Evolutionary conservation across 2,797 vertebrate genomes (phyloP).

Genomic region (Alosa sapidissima): DNA sequence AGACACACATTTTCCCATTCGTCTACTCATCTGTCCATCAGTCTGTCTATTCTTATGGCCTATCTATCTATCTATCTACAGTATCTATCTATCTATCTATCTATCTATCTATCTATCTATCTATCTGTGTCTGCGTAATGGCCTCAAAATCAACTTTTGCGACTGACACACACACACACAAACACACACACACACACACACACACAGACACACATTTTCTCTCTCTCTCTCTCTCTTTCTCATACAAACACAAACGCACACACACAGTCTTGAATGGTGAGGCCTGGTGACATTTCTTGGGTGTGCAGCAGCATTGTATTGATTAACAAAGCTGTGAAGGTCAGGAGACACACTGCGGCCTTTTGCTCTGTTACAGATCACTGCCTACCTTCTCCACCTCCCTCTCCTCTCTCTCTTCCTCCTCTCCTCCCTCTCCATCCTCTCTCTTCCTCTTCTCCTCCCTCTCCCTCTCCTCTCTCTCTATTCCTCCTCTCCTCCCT

Average conservation of each 20-base stretch:
- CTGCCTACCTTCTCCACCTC: slow-evolving; percentile 18
- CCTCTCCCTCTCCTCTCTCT: background rate
- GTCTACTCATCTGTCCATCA: background rate
- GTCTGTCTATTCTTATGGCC: background rate
- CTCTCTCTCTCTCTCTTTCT: background rate
- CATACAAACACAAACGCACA: slow-evolving; percentile 11
- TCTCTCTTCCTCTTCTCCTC: background rate
- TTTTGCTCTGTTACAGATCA: slow-evolving; percentile 31
- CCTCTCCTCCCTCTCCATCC: background rate
- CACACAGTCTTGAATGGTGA: slow-evolving; percentile 15
- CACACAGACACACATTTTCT: background rate
- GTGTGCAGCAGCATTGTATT: slow-evolving; percentile 35
- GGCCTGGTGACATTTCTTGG: slow-evolving; percentile 46
- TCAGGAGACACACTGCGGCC: slow-evolving; percentile 35
- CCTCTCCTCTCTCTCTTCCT: background rate
- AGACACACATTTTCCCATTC: background rate
- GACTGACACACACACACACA: no score
- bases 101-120: no score
- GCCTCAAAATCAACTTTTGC: no score
- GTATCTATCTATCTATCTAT: no score
- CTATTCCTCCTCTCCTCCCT: background rate
- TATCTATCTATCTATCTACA: no score
- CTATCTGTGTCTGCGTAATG: no score
- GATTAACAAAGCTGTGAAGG: slow-evolving; percentile 44
- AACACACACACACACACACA: background rate